Evolutionary conservation across 2,797 vertebrate genomes (phyloP).

Genomic region (Poeciliopsis infans): DNA sequence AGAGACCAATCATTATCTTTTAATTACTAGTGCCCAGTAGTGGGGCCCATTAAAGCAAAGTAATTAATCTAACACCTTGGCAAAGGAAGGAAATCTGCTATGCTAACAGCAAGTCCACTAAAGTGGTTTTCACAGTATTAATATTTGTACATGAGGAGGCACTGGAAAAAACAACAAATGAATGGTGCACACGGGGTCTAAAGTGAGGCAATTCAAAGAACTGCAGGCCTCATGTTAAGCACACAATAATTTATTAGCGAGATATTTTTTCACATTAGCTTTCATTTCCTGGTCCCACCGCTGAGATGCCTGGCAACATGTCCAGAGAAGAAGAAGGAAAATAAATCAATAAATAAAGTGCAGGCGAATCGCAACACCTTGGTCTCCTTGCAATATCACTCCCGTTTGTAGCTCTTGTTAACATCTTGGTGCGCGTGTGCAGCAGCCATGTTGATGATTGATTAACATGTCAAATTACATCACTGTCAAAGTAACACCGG

Average conservation of each 20-base stretch:
- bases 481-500: conserved; percentile 68
- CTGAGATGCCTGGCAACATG: conserved; percentile 13
- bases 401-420: conserved; percentile 62
- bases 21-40: conserved; percentile 82
- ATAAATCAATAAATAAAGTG: conserved; percentile 47
- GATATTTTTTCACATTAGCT: conserved; percentile 34
- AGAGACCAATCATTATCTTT: conserved; percentile 85
- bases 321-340: conserved; percentile 37
- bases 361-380: conserved; percentile 31
- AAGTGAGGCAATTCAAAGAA: conserved; percentile 43
- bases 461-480: conserved; percentile 78
- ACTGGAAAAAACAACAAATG: conserved; percentile 45
- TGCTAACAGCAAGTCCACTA: conserved; percentile 73
- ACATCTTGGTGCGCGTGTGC: conserved; percentile 46
- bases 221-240: conserved; percentile 24
- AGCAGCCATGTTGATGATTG: conserved; percentile 66
- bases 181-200: conserved; percentile 43
- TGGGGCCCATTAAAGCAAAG: conserved; percentile 77
- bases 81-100: conserved; percentile 57
- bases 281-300: conserved; percentile 28
- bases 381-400: conserved; percentile 36
- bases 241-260: conserved; percentile 43
- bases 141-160: conserved; percentile 72
- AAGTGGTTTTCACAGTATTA: conserved; percentile 66
- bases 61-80: conserved; percentile 82